These are phyloP conservation scores for Procavia capensis DNA, from an alignment of 2,113 vertebrate species.

Conservation along the genomic window DNA sequence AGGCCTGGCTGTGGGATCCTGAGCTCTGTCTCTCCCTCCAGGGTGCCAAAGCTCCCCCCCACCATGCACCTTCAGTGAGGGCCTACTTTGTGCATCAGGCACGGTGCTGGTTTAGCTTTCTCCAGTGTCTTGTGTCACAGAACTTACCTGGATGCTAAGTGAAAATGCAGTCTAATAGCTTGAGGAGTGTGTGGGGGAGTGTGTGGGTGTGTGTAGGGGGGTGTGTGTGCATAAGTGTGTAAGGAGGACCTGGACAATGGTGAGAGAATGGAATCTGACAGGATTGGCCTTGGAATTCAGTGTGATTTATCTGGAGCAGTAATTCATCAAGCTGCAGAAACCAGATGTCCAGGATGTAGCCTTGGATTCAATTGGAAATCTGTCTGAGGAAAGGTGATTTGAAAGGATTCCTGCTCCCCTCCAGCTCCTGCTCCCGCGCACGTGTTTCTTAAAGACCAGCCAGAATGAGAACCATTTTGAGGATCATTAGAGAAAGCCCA, in stretches of 20 bases:
- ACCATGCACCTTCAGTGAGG: neutral
- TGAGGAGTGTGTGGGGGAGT: neutral
- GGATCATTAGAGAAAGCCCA: neutral
- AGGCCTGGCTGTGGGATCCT: neutral
- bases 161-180: neutral
- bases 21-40: neutral
- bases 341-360: conserved; percentile 66
- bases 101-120: neutral
- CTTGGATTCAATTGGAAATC: conserved; percentile 68
- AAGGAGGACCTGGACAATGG: conserved; percentile 49
- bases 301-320: conserved; percentile 52
- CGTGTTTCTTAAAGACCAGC: conserved; percentile 31
- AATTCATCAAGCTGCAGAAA: conserved; percentile 64
- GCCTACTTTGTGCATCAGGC: neutral
- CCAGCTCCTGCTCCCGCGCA: too few relatives aligned
- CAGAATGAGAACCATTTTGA: neutral
- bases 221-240: neutral
- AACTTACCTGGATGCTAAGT: neutral
- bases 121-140: neutral
- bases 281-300: conserved; percentile 52
- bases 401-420: neutral
- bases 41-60: neutral
- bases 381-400: conserved; percentile 61
- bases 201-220: neutral
- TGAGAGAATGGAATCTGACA: conserved; percentile 69